phyloP scores from a whole-genome alignment of 2,888 invertebrate species.

The Copidosoma aretas region DNA sequence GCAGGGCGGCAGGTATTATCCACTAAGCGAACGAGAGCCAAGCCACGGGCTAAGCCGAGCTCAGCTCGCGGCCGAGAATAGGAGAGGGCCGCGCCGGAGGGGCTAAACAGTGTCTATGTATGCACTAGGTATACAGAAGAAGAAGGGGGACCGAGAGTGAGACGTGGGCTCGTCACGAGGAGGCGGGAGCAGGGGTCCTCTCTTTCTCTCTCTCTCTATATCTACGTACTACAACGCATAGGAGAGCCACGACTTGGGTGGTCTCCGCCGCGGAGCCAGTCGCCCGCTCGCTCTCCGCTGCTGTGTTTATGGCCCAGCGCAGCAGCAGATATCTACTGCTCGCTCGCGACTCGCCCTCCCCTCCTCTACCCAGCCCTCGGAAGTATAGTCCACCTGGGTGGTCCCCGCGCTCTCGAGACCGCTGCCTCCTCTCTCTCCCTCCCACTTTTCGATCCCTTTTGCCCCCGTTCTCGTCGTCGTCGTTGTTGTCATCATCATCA shows the following conservation, averaged over 20 bases:
- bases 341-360: slow-evolving; percentile 21
- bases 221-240: background rate
- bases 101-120: no score
- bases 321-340: slow-evolving; percentile 42
- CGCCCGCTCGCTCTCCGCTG: slow-evolving; percentile 34
- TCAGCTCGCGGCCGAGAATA: no score
- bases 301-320: slow-evolving; percentile 60
- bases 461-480: slow-evolving; percentile 45
- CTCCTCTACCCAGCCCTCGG: slow-evolving; percentile 47
- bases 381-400: slow-evolving; percentile 58
- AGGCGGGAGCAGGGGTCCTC: no score
- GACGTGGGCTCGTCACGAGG: slow-evolving; percentile 19
- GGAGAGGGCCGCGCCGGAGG: no score
- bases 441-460: slow-evolving; percentile 20
- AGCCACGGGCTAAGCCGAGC: no score
- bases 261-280: slow-evolving; percentile 47
- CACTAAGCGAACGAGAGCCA: no score
- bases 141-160: slow-evolving; percentile 23
- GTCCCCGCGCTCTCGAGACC: slow-evolving; percentile 15
- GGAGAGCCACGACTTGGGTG: slow-evolving; percentile 55
- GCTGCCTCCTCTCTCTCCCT: background rate
- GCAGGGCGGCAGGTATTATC: no score
- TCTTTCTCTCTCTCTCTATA: slow-evolving; percentile 12
- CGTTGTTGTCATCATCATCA: slow-evolving; percentile 32
- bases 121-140: background rate